phyloP scores from a whole-genome alignment of 2,797 vertebrate genomes.

The Neosilurus mollespiculum region DNA sequence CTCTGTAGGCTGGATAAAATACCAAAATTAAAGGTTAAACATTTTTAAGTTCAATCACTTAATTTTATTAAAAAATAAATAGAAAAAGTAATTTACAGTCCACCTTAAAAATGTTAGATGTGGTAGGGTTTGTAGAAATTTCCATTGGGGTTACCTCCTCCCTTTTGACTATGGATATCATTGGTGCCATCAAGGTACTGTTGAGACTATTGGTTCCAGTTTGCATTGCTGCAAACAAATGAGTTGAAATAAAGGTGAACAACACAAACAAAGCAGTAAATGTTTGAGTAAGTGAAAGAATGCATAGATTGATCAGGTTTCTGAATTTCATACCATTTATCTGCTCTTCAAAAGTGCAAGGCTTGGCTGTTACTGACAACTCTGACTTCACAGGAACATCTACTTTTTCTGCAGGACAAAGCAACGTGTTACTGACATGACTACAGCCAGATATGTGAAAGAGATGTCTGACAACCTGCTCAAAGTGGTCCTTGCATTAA shows the following conservation, averaged over 20 bases:
- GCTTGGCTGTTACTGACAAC: constrained; percentile 81
- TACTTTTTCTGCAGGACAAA: constrained; percentile 72
- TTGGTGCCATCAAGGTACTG: constrained; percentile 78
- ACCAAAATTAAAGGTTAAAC: constrained; percentile 26
- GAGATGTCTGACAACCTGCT: background rate
- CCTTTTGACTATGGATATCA: constrained; percentile 84
- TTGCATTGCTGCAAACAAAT: constrained; percentile 61
- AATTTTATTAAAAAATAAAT: background rate
- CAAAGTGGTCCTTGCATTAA: background rate
- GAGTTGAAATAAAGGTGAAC: constrained; percentile 12
- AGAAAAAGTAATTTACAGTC: background rate
- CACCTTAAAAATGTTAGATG: constrained; percentile 80
- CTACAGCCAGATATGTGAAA: background rate
- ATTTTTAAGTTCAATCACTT: constrained; percentile 16
- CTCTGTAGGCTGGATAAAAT: constrained; percentile 70
- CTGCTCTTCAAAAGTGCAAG: constrained; percentile 92
- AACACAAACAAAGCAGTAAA: background rate
- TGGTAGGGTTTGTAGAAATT: constrained; percentile 83
- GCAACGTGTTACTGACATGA: background rate
- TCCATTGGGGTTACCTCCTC: constrained; percentile 96
- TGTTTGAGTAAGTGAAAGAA: background rate
- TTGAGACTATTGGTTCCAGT: constrained; percentile 64
- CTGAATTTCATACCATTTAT: constrained; percentile 80
- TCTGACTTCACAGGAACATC: constrained; percentile 89
- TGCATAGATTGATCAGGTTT: background rate